Evolutionary conservation across 2,888 invertebrate species (phyloP).

Genomic region (Prenolepis imparis): DNA sequence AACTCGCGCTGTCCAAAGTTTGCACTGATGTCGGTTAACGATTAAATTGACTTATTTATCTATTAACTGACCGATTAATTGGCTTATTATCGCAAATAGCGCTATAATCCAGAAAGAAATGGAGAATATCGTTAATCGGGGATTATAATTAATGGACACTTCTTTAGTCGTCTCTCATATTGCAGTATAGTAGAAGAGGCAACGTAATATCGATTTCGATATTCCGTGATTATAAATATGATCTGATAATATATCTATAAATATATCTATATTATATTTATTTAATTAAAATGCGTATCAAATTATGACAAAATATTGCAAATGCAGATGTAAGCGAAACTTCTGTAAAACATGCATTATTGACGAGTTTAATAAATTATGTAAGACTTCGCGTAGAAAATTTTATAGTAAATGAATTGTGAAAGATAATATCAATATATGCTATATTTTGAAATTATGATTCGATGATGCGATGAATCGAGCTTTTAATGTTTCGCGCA

Average conservation of each 20-base stretch:
- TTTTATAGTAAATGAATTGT: not conserved
- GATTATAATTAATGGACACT: slow-evolving; percentile 25
- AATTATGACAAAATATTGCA: slow-evolving; percentile 1
- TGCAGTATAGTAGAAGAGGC: not conserved
- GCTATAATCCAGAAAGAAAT: slow-evolving; percentile 1
- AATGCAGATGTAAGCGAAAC: not conserved
- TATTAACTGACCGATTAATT: not conserved
- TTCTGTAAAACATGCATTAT: not conserved
- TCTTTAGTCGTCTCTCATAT: not conserved
- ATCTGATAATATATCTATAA: too few relatives aligned
- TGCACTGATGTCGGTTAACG: not conserved
- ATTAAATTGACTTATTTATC: slow-evolving; percentile 15
- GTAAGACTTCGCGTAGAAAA: not conserved
- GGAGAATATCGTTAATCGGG: slow-evolving; percentile 2
- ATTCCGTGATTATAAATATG: not conserved
- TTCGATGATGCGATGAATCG: not conserved
- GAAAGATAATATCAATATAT: not conserved
- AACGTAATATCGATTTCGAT: not conserved
- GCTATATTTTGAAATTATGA: not conserved
- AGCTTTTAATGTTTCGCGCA: not conserved
- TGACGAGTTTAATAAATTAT: not conserved
- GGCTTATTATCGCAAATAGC: not conserved
- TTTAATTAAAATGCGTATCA: not conserved
- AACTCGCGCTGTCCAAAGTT: not conserved
- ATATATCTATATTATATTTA: not conserved